These are phyloP conservation scores for Otis tarda DNA, from an alignment of 2,113 vertebrate species.

Conservation along the genomic window DNA sequence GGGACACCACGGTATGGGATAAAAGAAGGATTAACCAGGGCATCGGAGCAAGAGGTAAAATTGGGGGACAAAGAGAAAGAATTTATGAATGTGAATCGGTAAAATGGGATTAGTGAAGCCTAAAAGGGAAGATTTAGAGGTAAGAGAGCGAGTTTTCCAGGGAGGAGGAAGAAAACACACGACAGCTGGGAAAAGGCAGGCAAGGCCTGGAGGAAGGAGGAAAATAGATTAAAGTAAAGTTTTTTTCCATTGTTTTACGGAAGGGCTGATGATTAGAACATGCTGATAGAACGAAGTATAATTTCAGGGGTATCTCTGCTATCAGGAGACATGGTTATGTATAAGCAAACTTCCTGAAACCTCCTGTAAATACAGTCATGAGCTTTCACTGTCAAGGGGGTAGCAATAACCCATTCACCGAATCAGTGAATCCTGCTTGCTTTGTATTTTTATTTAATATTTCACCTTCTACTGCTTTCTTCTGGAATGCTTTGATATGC, in stretches of 20 bases:
- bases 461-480: not conserved
- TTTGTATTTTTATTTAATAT: constrained; percentile 14
- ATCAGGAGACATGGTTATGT: not conserved
- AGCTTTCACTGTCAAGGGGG: not conserved
- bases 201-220: not conserved
- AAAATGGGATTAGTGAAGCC: constrained; percentile 12
- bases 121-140: not conserved
- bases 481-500: not conserved
- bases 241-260: not conserved
- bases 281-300: not conserved
- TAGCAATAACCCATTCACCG: not conserved
- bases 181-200: not conserved
- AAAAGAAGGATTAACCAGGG: constrained; percentile 20
- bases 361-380: not conserved
- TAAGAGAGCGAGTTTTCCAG: not conserved
- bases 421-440: not conserved
- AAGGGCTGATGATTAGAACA: not conserved
- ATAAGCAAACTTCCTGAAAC: not conserved
- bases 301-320: not conserved
- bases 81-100: not conserved
- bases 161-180: not conserved
- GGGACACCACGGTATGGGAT: not conserved
- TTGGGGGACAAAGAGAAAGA: not conserved
- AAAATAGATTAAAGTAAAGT: not conserved
- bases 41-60: not conserved